A percentile compares a stretch with the other conserved stretches of the same genome.
Conservation (phyloP, 64 coral and sea anemone genomes). For the Catalaphyllia jardinei region DNA sequence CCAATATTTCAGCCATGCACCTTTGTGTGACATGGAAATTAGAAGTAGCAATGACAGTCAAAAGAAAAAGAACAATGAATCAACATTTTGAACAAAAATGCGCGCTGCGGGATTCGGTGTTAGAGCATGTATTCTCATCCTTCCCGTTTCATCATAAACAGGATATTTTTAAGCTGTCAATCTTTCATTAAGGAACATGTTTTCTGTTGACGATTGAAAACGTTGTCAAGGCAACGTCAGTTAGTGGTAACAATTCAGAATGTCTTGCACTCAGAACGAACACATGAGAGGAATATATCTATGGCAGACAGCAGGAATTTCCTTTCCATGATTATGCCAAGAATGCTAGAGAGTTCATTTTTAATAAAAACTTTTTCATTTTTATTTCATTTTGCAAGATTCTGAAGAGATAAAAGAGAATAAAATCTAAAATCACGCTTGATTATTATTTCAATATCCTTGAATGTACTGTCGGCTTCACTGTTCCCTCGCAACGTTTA, state of each 20-base stretch:
- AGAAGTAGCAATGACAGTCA: neutral
- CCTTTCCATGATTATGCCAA: too few relatives aligned
- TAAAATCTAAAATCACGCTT: neutral
- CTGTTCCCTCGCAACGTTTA: slow-evolving; percentile 14
- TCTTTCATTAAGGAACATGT: slow-evolving; percentile 1
- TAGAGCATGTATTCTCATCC: neutral
- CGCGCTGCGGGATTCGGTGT: neutral
- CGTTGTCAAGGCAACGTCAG: neutral
- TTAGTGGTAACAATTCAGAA: neutral
- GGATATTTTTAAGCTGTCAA: neutral
- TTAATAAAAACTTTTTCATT: neutral
- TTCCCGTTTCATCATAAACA: neutral
- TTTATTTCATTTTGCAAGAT: neutral
- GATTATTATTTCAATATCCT: neutral
- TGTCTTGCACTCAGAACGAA: neutral
- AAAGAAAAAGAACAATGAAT: neutral
- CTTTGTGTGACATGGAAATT: neutral
- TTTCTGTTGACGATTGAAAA: neutral
- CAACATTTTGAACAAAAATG: neutral
- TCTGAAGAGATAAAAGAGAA: neutral
- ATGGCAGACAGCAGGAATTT: neutral
- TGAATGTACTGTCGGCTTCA: neutral
- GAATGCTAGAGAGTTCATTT: too few relatives aligned
- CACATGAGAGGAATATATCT: neutral
- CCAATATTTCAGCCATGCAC: too few relatives aligned